A percentile compares a stretch with the other conserved stretches of the same genome.
These are phyloP conservation scores for Musca domestica DNA, from an alignment of 1,140 invertebrate genomes.

Conservation along the genomic window DNA sequence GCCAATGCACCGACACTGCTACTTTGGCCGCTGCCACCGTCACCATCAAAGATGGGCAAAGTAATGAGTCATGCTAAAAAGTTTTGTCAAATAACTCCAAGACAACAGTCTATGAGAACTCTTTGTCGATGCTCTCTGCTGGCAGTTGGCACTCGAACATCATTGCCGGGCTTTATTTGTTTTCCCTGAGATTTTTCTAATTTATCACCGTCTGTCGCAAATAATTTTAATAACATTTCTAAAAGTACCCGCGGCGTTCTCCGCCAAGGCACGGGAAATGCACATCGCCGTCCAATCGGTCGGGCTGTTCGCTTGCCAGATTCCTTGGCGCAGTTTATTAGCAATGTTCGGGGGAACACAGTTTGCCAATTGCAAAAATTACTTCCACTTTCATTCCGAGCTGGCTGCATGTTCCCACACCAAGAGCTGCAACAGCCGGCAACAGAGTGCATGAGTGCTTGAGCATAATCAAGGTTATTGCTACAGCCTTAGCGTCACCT, in stretches of 20 bases:
- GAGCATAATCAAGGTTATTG: neutral
- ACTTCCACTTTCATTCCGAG: slow-evolving; percentile 8
- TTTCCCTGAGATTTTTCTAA: slow-evolving; percentile 21
- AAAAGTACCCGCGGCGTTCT: neutral
- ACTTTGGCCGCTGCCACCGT: too few species aligned
- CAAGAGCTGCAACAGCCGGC: neutral
- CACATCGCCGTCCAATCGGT: too few species aligned
- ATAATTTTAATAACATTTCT: slow-evolving; percentile 23
- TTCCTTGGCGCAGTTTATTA: slow-evolving; percentile 6
- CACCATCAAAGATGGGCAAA: too few species aligned
- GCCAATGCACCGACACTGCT: too few species aligned
- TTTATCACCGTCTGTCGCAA: slow-evolving; percentile 23
- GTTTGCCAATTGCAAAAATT: slow-evolving; percentile 22
- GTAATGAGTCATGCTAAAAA: neutral
- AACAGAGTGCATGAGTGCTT: neutral
- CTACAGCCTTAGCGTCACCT: neutral
- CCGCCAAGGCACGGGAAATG: neutral
- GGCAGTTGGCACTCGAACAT: neutral
- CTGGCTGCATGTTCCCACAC: neutral
- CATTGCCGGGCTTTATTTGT: slow-evolving; percentile 8
- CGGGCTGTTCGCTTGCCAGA: neutral
- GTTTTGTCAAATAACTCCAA: slow-evolving; percentile 17
- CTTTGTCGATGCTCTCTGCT: slow-evolving; percentile 6
- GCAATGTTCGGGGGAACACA: neutral
- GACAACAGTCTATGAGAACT: slow-evolving; percentile 5